phyloP scores from a whole-genome alignment of 2,797 vertebrate species.

The Hoplostethus mediterraneus region DNA sequence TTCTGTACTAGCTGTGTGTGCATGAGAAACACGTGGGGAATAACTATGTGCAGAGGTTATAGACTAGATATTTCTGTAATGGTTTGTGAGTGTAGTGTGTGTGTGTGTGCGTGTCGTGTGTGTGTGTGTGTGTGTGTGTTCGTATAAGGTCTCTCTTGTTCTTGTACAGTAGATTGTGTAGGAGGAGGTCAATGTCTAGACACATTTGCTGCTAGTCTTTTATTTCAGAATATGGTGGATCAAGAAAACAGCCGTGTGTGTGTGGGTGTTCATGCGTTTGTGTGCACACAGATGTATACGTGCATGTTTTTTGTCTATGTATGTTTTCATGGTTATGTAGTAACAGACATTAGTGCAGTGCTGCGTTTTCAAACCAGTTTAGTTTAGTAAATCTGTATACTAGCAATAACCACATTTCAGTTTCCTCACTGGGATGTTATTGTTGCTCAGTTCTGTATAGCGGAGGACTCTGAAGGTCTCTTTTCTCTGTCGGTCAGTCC shows the following conservation, averaged over 20 bases:
- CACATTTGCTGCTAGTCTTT: conserved; percentile 40
- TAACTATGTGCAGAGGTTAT: conserved; percentile 35
- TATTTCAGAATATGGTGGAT: conserved; percentile 58
- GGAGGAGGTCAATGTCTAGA: conserved; percentile 71
- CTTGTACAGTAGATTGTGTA: conserved; percentile 48
- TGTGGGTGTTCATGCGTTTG: not conserved
- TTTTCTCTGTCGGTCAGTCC: conserved; percentile 54
- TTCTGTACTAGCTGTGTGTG: conserved; percentile 22
- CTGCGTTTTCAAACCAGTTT: not conserved
- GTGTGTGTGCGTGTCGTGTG: conserved; percentile 5
- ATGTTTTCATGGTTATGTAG: not conserved
- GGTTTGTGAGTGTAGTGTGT: conserved; percentile 17
- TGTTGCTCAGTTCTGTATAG: conserved; percentile 26
- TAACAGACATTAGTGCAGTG: not conserved
- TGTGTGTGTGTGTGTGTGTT: not conserved
- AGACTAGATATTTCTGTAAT: conserved; percentile 51
- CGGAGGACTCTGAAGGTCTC: conserved; percentile 29
- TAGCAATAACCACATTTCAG: conserved; percentile 17
- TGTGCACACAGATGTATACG: not conserved
- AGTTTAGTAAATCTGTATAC: not conserved
- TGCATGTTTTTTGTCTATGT: not conserved
- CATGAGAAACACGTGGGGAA: conserved; percentile 30
- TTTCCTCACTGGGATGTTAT: conserved; percentile 23
- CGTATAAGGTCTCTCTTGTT: conserved; percentile 24
- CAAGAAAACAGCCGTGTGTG: conserved; percentile 23